Conservation (phyloP, 2,888 invertebrate genomes). For the Chrysolina haemoptera region DNA sequence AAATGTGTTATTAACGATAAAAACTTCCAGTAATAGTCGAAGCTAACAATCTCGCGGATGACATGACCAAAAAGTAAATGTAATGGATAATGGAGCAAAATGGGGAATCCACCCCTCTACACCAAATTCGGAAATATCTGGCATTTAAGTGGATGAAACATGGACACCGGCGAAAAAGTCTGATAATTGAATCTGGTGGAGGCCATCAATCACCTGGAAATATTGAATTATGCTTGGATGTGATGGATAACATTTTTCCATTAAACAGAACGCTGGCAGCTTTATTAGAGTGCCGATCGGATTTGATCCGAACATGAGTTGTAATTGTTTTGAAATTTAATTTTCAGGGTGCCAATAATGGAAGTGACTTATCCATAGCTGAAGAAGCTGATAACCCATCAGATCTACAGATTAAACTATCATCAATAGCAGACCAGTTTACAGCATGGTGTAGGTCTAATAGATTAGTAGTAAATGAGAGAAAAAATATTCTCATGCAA, state of each 20-base stretch:
- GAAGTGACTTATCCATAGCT: too few species aligned
- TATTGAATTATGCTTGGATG: not conserved
- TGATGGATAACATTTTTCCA: conserved; percentile 16
- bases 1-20: too few species aligned
- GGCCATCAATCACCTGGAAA: not conserved
- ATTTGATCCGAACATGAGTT: not conserved
- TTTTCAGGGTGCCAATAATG: not conserved
- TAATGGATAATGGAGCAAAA: not conserved
- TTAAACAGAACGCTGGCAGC: not conserved
- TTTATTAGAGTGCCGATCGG: not conserved
- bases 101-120: not conserved
- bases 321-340: not conserved
- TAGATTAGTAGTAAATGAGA: too few species aligned
- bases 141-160: not conserved
- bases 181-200: conserved; percentile 3
- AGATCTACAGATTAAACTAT: too few species aligned
- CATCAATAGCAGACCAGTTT: too few species aligned
- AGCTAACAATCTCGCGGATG: too few species aligned
- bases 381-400: too few species aligned
- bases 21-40: too few species aligned
- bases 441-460: too few species aligned
- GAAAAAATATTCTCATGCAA: too few species aligned
- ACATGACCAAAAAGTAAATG: not conserved
- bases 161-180: not conserved
- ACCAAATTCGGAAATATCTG: not conserved